These are phyloP conservation scores for Archaeoteleia sp. DNA, from an alignment of 2,888 invertebrate species.

Conservation along the genomic window DNA sequence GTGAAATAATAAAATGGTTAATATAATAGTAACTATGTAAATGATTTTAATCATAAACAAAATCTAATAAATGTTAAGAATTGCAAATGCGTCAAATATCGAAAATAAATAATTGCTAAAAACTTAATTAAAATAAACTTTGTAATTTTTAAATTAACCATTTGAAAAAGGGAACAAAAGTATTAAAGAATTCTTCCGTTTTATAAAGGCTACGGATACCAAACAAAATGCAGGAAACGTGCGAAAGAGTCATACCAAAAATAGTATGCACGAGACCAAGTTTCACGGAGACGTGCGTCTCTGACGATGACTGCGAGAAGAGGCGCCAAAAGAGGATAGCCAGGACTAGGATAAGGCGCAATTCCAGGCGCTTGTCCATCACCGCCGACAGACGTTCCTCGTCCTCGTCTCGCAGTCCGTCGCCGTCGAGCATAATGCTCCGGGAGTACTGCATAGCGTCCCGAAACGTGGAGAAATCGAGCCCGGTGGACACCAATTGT, in stretches of 20 bases:
- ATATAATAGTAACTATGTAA: too few relatives aligned
- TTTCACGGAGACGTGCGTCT: constrained; percentile 59
- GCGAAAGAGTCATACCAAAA: constrained; percentile 67
- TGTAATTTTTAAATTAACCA: too few relatives aligned
- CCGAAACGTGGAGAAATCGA: constrained; percentile 15
- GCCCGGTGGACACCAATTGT: constrained; percentile 32
- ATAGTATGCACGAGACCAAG: constrained; percentile 68
- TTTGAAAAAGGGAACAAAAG: too few relatives aligned
- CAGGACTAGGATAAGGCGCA: constrained; percentile 57
- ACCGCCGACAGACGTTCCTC: constrained; percentile 62
- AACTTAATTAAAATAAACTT: too few relatives aligned
- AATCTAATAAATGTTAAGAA: too few relatives aligned
- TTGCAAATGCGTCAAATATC: too few relatives aligned
- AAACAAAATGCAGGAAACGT: constrained; percentile 62
- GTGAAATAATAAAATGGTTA: too few relatives aligned
- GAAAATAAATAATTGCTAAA: too few relatives aligned
- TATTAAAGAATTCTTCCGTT: not conserved
- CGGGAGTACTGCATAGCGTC: constrained; percentile 25
- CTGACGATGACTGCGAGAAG: constrained; percentile 53
- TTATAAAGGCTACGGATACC: not conserved
- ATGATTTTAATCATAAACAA: too few relatives aligned
- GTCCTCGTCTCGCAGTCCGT: constrained; percentile 70
- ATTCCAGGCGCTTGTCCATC: constrained; percentile 58
- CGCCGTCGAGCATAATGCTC: constrained; percentile 56
- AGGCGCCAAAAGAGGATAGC: constrained; percentile 57